Percentiles rank a stretch among this genome's conserved stretches.
phyloP scores from a whole-genome alignment of 2,797 vertebrate genomes.

The Garrulus glandarius region DNA sequence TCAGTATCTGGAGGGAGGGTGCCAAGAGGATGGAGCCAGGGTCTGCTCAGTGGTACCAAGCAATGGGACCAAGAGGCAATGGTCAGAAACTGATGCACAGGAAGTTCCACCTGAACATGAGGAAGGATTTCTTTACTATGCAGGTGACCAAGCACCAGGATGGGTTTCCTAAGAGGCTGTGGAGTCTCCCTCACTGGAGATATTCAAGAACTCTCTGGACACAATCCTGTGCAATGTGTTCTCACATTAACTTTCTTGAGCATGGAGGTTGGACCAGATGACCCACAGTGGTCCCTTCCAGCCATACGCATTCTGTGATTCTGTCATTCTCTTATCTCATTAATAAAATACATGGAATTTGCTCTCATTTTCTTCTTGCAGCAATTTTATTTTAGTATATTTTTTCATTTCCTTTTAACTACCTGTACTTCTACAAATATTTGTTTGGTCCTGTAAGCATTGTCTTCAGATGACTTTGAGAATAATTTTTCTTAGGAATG shows the following conservation, averaged over 20 bases:
- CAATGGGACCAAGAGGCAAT: not conserved
- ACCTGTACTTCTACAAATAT: not conserved
- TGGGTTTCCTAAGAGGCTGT: not conserved
- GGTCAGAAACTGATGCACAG: not conserved
- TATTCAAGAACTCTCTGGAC: not conserved
- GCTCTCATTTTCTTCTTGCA: not conserved
- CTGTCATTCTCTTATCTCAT: not conserved
- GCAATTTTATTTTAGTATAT: not conserved
- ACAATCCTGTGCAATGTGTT: not conserved
- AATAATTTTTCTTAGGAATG: not conserved
- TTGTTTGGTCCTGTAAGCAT: not conserved
- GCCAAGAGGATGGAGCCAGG: not conserved
- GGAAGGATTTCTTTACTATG: not conserved
- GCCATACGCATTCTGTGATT: not conserved
- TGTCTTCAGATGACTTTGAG: not conserved
- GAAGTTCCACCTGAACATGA: not conserved
- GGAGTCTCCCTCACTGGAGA: not conserved
- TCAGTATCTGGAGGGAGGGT: no score
- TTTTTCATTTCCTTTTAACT: not conserved
- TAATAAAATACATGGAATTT: not conserved
- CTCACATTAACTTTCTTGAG: not conserved
- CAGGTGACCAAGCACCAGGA: not conserved
- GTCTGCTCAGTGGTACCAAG: not conserved
- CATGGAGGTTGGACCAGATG: not conserved
- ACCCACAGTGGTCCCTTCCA: not conserved